Conservation (phyloP, 2,797 vertebrate genomes). For the Syngnathus acus region DNA sequence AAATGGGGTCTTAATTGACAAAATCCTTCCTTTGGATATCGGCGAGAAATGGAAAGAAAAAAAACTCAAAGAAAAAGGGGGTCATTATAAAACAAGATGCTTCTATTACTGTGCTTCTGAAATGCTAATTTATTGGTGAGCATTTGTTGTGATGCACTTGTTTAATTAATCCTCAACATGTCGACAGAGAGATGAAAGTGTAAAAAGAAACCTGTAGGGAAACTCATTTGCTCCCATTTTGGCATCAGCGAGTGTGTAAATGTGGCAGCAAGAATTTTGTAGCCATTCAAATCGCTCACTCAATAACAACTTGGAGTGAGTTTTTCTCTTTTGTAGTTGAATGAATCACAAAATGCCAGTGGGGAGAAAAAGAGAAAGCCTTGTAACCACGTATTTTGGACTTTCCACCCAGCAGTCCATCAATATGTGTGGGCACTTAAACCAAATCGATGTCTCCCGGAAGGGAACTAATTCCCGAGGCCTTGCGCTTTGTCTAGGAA, state of each 20-base stretch:
- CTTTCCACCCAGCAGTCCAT: slow-evolving; percentile 37
- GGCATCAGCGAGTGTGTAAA: neutral
- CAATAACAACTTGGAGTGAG: neutral
- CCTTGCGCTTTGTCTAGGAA: slow-evolving; percentile 48
- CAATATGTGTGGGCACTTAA: slow-evolving; percentile 62
- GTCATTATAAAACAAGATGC: neutral
- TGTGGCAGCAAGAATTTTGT: neutral
- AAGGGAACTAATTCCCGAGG: slow-evolving; percentile 55
- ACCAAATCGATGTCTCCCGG: slow-evolving; percentile 58
- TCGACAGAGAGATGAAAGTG: too few relatives aligned
- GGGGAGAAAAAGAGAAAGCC: slow-evolving; percentile 2
- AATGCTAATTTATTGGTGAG: too few relatives aligned
- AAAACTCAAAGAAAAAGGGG: neutral
- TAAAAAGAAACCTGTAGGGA: neutral
- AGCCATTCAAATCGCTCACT: neutral
- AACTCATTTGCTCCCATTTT: neutral
- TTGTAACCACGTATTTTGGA: slow-evolving; percentile 20
- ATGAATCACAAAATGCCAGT: slow-evolving; percentile 8
- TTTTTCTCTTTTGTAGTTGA: slow-evolving; percentile 16
- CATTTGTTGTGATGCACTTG: too few relatives aligned
- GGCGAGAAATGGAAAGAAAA: neutral
- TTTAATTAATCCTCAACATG: too few relatives aligned
- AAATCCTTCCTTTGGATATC: neutral
- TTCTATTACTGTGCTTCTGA: too few relatives aligned
- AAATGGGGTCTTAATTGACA: neutral